Evolutionary conservation across 2,113 vertebrate genomes (phyloP).

Genomic region (Corvus moneduloides): DNA sequence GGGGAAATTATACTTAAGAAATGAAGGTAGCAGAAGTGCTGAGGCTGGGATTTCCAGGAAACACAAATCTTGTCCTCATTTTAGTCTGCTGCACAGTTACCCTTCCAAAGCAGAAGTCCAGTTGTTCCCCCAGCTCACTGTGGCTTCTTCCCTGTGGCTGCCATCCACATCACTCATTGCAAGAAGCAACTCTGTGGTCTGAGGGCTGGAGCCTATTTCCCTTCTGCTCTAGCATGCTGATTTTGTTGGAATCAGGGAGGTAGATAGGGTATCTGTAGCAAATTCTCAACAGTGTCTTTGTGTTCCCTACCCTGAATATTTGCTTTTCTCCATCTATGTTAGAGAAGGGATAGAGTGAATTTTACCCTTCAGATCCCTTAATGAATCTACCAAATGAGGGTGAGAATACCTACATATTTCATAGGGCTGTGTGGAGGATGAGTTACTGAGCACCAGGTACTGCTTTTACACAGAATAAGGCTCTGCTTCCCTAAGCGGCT

Average conservation of each 20-base stretch:
- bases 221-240: background rate
- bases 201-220: background rate
- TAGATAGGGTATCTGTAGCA: background rate
- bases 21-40: constrained; percentile 25
- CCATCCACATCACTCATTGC: background rate
- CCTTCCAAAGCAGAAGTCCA: background rate
- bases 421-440: background rate
- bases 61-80: constrained; percentile 23
- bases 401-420: background rate
- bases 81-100: background rate
- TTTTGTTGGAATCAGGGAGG: background rate
- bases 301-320: background rate
- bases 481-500: background rate
- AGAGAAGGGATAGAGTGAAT: background rate
- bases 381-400: background rate
- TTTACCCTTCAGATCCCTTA: background rate
- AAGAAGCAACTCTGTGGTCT: background rate
- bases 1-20: constrained; percentile 29
- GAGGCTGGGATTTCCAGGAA: constrained; percentile 29
- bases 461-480: background rate
- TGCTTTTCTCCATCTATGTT: background rate
- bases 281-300: background rate
- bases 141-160: background rate
- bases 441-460: background rate
- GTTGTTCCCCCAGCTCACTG: background rate